phyloP scores from a whole-genome alignment of 2,797 vertebrate species.

The Novumbra hubbsi region DNA sequence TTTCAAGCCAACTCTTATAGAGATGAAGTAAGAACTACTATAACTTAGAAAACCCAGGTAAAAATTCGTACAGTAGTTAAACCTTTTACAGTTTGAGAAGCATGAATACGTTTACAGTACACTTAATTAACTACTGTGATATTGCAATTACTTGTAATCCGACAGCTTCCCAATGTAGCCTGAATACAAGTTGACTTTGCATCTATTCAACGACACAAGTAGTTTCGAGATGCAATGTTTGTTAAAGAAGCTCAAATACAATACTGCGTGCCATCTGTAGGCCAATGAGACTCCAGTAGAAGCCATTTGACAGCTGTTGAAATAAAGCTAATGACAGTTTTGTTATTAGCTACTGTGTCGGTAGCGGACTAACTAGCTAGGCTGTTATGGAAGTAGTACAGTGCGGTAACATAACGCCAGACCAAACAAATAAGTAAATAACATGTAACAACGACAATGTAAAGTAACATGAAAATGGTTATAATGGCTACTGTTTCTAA shows the following conservation, averaged over 20 bases:
- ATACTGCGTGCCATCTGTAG: neutral
- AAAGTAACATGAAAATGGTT: neutral
- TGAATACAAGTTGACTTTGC: neutral
- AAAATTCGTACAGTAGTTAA: neutral
- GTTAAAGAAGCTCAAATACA: neutral
- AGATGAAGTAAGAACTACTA: no score
- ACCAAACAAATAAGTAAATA: neutral
- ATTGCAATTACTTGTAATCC: neutral
- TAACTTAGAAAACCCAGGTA: neutral
- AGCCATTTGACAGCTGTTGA: slow-evolving; percentile 22
- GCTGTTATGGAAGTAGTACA: no score
- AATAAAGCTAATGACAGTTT: neutral
- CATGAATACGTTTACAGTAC: neutral
- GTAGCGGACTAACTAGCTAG: neutral
- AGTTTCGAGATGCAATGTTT: neutral
- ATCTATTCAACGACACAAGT: no score
- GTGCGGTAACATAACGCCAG: neutral
- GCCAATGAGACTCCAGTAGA: neutral
- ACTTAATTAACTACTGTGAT: neutral
- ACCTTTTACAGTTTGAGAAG: neutral
- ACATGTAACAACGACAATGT: neutral
- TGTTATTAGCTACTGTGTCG: neutral
- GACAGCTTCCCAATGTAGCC: neutral
- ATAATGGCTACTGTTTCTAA: neutral
- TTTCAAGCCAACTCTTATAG: no score